These are phyloP conservation scores for Machaerirhynchus nigripectus DNA, from an alignment of 2,113 vertebrate species.

Conservation along the genomic window DNA sequence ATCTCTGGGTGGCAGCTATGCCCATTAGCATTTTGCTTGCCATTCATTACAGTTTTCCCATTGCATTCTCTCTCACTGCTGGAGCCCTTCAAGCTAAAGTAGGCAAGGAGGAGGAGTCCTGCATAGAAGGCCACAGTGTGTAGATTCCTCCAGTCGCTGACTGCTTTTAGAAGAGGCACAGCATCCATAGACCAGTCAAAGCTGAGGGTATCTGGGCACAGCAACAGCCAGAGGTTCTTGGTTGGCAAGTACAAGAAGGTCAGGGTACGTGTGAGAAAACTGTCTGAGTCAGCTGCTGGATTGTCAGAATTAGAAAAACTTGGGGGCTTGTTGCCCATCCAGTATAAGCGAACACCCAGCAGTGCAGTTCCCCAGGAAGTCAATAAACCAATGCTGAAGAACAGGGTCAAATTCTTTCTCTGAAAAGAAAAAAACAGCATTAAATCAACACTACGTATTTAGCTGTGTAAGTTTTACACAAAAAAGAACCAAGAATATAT, in stretches of 20 bases:
- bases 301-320: conserved; percentile 99
- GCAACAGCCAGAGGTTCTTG: conserved; percentile 91
- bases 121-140: conserved; percentile 86
- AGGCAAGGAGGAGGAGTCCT: conserved; percentile 81
- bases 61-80: conserved; percentile 76
- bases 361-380: conserved; percentile 85
- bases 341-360: conserved; percentile 90
- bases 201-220: conserved; percentile 94
- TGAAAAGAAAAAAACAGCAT: conserved; percentile 43
- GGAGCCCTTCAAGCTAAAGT: conserved; percentile 79
- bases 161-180: conserved; percentile 86
- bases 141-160: conserved; percentile 89
- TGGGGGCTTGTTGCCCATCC: conserved; percentile 99
- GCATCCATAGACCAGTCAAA: conserved; percentile 99
- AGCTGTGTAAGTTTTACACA: neutral
- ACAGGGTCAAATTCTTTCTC: conserved; percentile 85
- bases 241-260: conserved; percentile 93
- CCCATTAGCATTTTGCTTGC: conserved; percentile 89
- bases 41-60: conserved; percentile 85
- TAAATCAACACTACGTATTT: neutral
- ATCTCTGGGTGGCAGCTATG: conserved; percentile 85
- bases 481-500: neutral
- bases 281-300: conserved; percentile 91
- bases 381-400: conserved; percentile 86
- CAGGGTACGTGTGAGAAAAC: conserved; percentile 82